Percentiles rank a stretch among this genome's conserved stretches.
Evolutionary conservation across 37 sponge, comb jelly and placozoan species (phyloP).

Genomic region (Dysidea cf. avara): DNA sequence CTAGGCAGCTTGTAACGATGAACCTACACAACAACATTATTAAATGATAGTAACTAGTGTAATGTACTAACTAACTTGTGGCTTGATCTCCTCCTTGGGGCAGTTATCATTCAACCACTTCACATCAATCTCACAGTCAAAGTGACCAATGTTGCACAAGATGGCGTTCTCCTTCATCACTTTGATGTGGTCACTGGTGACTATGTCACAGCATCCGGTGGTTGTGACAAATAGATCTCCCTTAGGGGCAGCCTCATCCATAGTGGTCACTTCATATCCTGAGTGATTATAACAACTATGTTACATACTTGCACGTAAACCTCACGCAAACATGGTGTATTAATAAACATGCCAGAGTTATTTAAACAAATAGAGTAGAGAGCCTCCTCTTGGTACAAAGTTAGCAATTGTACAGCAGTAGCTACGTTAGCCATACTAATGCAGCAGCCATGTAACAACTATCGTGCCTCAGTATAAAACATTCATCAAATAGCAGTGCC

Average conservation of each 20-base stretch:
- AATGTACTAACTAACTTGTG: conserved; percentile 67
- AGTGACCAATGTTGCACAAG: conserved; percentile 98
- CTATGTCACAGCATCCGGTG: conserved; percentile 91
- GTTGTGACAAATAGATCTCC: conserved; percentile 95
- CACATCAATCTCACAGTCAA: conserved; percentile 96
- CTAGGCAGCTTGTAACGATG: conserved; percentile 87
- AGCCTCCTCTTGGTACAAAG: too few relatives aligned
- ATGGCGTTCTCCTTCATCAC: conserved; percentile 94
- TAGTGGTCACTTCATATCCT: conserved; percentile 97
- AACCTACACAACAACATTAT: conserved; percentile 66
- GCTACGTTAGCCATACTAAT: too few relatives aligned
- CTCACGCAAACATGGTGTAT: too few relatives aligned
- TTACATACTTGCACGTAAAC: neutral
- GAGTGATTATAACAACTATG: too few relatives aligned
- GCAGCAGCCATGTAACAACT: too few relatives aligned
- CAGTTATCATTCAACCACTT: conserved; percentile 84
- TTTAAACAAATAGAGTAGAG: too few relatives aligned
- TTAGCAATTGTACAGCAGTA: neutral
- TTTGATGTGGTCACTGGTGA: conserved; percentile 80
- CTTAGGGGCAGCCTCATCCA: conserved; percentile 81
- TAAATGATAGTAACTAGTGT: neutral
- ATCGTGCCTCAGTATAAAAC: too few relatives aligned
- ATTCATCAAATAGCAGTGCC: too few relatives aligned
- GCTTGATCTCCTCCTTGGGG: conserved; percentile 84
- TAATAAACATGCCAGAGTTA: too few relatives aligned